phyloP scores from a whole-genome alignment of 2,888 invertebrate genomes.

The Trissonchulus sp. region DNA sequence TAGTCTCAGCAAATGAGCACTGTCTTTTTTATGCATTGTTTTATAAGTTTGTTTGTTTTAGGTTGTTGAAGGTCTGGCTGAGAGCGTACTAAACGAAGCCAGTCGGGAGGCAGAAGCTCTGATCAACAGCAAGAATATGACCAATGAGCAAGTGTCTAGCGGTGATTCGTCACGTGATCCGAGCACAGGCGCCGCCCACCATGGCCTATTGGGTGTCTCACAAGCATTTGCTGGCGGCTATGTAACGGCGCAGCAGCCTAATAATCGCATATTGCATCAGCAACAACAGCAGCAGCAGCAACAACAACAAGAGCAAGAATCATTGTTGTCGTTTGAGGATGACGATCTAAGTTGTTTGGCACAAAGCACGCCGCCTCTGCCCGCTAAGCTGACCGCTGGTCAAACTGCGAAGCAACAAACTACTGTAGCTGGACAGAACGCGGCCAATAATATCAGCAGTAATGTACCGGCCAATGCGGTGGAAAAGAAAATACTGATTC shows the following conservation, averaged over 20 bases:
- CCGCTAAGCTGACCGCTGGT: too few species aligned
- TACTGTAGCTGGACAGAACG: too few species aligned
- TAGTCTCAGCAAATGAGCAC: too few species aligned
- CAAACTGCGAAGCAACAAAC: too few species aligned
- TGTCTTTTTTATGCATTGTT: too few species aligned
- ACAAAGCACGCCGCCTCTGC: neutral
- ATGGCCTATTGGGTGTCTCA: neutral
- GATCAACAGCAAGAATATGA: neutral
- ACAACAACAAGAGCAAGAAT: constrained; percentile 21
- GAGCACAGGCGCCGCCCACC: neutral
- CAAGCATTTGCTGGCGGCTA: neutral
- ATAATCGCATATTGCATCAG: neutral
- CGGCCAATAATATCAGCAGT: too few species aligned
- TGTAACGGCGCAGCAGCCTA: neutral
- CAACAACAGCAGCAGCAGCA: constrained; percentile 10
- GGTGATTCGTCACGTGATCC: neutral
- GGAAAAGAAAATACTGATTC: neutral
- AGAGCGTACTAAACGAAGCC: neutral
- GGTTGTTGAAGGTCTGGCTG: neutral
- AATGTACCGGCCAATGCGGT: too few species aligned
- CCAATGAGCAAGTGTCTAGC: neutral
- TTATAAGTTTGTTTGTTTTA: too few species aligned
- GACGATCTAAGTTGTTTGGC: neutral
- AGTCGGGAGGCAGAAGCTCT: neutral
- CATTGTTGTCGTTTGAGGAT: neutral